Base-by-base conservation (phyloP, 2,888 invertebrate genomes). In the Papilio gigon region DNA sequence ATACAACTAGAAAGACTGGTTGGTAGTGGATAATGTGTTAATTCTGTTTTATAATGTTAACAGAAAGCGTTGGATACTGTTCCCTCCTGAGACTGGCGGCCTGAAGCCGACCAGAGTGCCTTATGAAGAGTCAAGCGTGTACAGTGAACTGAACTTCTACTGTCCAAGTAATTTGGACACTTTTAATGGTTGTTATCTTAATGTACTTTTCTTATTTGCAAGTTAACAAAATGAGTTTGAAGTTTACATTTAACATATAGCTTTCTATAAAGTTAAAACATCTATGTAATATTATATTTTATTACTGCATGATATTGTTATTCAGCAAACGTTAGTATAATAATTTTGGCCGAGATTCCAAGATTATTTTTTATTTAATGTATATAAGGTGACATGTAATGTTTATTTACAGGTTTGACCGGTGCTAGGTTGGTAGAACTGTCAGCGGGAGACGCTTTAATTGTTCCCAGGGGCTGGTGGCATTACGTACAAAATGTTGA, bases 41-140 rank as follows among this genome's bases (percentile, higher is more conserved):
- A n/a, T 35, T 50, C 12, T 17, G 17, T 11, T 27, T 35, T n/a
- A 56, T 60, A 69, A n/a, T 61, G 56, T 42, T 84, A 84, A 65
- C 80, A 97, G 97, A 78, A 99, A 99, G 88, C 93, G 94, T 58
- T 99, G 99, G 99, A 88, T 98, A 62, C 88, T 99, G 27, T 98
- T 98, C 86, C 97, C 98, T 6, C 98, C 98, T 8, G 93, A 94
- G 70, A 93, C 95, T 44, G 93, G 93, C 47, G 87, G 93, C 50
- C 80, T 99, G 74, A 94, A 94, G 76, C 95, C 97, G 33, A 96
- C 97, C 0, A 93, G 99, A 80, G 93, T 98, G 63, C 99, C 99
- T 0, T 99, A 98, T 88, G 99, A 99, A 91, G 99, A 99, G 85
- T 98, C 98, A 0, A 98, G 98, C 84, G 93, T 99, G 9, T 99